A percentile compares a stretch with the other conserved stretches of the same genome.
Conservation (phyloP, 1,140 invertebrate species). For the Listronotus oregonensis region DNA sequence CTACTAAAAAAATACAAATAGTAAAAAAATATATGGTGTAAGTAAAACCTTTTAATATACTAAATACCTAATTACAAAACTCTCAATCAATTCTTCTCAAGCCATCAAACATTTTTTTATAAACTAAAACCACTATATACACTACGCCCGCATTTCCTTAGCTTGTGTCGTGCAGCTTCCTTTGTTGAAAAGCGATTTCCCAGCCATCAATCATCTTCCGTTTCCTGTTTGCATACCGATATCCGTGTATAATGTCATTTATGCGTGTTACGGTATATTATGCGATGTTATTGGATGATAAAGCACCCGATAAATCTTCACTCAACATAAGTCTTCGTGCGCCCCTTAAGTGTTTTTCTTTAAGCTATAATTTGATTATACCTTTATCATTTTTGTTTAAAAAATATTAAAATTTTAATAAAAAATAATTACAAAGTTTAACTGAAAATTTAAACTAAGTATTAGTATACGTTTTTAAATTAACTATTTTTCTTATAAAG, state of each 20-base stretch:
- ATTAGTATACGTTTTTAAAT: too few relatives aligned
- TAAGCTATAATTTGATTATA: too few relatives aligned
- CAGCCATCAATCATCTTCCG: constrained; percentile 49
- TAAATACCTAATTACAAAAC: too few relatives aligned
- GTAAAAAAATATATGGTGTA: too few relatives aligned
- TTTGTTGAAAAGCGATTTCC: constrained; percentile 22
- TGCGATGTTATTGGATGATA: constrained; percentile 37
- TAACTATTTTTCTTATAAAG: too few relatives aligned
- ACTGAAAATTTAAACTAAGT: too few relatives aligned
- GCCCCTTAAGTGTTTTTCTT: not conserved
- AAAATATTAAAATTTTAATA: too few relatives aligned
- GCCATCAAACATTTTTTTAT: not conserved
- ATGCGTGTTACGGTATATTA: constrained; percentile 48
- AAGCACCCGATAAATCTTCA: constrained; percentile 24
- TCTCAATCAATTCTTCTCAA: not conserved
- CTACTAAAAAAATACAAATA: too few relatives aligned
- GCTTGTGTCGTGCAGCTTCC: not conserved
- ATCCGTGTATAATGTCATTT: constrained; percentile 48
- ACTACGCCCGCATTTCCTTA: constrained; percentile 39
- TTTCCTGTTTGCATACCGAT: constrained; percentile 51
- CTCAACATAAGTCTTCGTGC: constrained; percentile 1
- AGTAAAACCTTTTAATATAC: too few relatives aligned
- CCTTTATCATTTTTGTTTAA: too few relatives aligned
- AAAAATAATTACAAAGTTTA: too few relatives aligned
- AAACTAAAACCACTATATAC: not conserved